Base-by-base conservation (phyloP, 2,888 invertebrate genomes). In the Euzophera pinguis region DNA sequence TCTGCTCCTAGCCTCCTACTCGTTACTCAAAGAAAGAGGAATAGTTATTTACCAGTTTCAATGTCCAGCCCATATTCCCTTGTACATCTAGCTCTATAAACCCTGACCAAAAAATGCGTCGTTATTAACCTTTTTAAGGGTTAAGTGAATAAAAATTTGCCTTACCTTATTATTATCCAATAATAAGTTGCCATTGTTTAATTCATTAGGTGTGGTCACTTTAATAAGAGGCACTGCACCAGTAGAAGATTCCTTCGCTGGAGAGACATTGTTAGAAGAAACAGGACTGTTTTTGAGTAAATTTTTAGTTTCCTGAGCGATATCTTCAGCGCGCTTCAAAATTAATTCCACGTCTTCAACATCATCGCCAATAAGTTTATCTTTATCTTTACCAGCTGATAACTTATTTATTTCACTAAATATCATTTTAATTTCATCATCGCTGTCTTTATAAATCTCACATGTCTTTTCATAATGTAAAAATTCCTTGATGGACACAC, bases 391-490 rank as follows among this genome's bases (percentile, higher is more conserved):
- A 45, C 57, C 56, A 29, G 71, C 74, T 34, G 92, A 85, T 42
- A 93, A 72, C 58, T 93, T 92, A 61, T 92, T 93, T 2, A 94
- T 93, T 81, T 94, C 94, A 66, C 91, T 93, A 62, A 94, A 92
- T 72, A 94, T 93, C 77, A 91, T 92, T 61, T 92, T 93, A 7
- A 94, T 92, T 78, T 94, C 94, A 48, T 92, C 90, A 62, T 92
- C 92, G 43, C 85, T 88, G 52, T 82, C 89, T 60, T 82, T 89
- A 54, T 73, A 84, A 3, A 71, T 69, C 60, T 85, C 87, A 59
- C 90, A 89, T 53, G 73, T 75, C 63, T 84, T 87, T 65, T 90
- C 90, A 56, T 81, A 78, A 34, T 75, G 67, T 47, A 90, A 66
- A 69, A 88, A 89, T 65, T 89, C 89, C 67, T 83, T 86, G 1